Base-by-base conservation (phyloP, 2,888 invertebrate genomes). In the Odiellus spinosus region DNA sequence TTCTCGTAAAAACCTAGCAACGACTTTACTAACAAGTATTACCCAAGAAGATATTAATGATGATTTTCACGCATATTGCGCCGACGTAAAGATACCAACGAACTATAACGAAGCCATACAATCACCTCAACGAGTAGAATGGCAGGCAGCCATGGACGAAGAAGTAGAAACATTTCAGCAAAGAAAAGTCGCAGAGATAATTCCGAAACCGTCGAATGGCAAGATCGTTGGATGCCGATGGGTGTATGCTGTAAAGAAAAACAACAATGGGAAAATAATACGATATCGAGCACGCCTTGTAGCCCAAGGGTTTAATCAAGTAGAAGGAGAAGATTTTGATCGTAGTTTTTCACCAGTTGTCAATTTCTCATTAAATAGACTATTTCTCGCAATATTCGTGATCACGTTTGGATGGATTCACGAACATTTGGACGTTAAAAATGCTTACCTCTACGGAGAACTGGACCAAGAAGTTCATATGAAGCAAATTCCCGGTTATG, bases 371-470 rank as follows among this genome's bases (percentile, higher is more conserved):
- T 17, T 46, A 4, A 40, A 35, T n/a, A 3, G 44, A 33, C 4
- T 44, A 10, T 46, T 11, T 17, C 17, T 40, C 26, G 35, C n/a
- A 2, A 2, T 42, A 1, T 33, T 46, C 6, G 46, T 46, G 17
- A 19, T 14, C 15, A 12, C n/a, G 2, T 11, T 36, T n/a, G 39
- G 21, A n/a, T 47, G 47, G 47, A 3, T 17, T 3, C 38, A 47
- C 41, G 15, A 21, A 5, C 47, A 38, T 5, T 26, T 17, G 3
- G 47, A 43, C 19, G 21, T 42, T 32, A 47, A 42, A 36, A 39
- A 39, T 35, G 43, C 43, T 20, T 47, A 47, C 32, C 15, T 47
- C 2, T 47, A 47, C 18, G 42, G 40, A 12, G 2, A 15, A n/a
- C 20, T 45, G 38, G 26, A 39, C n/a, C 14, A 41, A 21, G 11